These are phyloP conservation scores for Dasysyrphus tricinctus DNA, from an alignment of 2,888 invertebrate genomes.

Conservation along the genomic window DNA sequence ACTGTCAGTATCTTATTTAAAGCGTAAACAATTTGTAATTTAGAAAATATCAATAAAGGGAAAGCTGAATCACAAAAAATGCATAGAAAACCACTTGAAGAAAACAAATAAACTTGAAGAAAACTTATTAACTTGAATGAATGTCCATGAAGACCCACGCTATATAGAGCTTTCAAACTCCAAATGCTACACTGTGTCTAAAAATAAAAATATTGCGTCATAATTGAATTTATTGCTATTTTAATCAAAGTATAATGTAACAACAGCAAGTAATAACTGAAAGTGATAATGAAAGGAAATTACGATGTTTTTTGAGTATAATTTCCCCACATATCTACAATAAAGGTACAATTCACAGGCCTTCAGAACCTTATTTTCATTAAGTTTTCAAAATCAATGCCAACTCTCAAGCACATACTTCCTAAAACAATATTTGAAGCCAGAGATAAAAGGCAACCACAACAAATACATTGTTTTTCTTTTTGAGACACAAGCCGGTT, in stretches of 20 bases:
- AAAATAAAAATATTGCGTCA: neutral
- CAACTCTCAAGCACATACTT: neutral
- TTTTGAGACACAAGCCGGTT: neutral
- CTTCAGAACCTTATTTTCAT: neutral
- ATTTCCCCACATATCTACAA: neutral
- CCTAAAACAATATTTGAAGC: neutral
- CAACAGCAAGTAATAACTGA: neutral
- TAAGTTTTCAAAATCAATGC: conserved; percentile 38
- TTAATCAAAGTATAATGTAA: neutral
- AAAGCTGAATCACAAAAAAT: too few species aligned
- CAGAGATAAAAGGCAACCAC: conserved; percentile 2
- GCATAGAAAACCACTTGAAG: too few species aligned
- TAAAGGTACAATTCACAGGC: neutral
- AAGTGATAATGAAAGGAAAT: conserved; percentile 3
- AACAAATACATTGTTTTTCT: neutral
- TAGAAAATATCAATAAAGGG: too few species aligned
- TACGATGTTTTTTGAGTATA: neutral
- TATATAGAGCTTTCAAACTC: too few species aligned
- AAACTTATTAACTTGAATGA: too few species aligned
- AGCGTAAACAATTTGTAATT: too few species aligned
- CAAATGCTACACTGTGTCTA: neutral
- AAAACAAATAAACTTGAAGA: too few species aligned
- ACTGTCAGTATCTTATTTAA: too few species aligned
- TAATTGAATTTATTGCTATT: neutral
- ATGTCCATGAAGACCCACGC: too few species aligned